These are phyloP conservation scores for Indri indri DNA, from an alignment of 2,113 vertebrate species.

Conservation along the genomic window DNA sequence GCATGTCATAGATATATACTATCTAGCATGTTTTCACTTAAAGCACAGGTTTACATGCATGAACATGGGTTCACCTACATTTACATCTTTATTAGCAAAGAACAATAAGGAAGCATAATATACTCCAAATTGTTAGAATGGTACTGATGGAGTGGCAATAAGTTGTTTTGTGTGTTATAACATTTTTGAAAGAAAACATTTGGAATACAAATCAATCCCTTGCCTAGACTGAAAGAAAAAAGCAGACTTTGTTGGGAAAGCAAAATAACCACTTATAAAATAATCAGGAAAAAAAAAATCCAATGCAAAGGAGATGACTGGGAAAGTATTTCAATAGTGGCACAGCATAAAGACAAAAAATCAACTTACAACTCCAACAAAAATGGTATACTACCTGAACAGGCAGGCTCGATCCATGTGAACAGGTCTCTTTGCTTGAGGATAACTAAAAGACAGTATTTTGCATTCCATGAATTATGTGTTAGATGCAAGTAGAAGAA, in stretches of 20 bases:
- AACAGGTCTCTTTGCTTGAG: conserved; percentile 94
- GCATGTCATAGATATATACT: background rate
- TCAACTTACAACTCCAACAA: background rate
- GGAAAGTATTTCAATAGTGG: background rate
- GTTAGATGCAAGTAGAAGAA: background rate
- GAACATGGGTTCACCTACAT: background rate
- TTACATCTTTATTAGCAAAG: background rate
- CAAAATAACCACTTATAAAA: conserved; percentile 20
- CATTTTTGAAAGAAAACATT: background rate
- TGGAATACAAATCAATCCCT: conserved; percentile 28
- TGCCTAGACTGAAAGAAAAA: background rate
- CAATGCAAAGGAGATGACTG: background rate
- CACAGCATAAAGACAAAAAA: background rate
- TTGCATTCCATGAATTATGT: conserved; percentile 8
- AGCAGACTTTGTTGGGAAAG: background rate
- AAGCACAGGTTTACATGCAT: background rate
- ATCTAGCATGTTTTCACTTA: background rate
- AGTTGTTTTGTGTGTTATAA: background rate
- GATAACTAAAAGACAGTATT: conserved; percentile 89
- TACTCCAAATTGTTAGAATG: background rate
- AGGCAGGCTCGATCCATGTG: conserved; percentile 91
- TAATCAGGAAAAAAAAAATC: background rate
- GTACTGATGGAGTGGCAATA: background rate
- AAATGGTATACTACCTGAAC: conserved; percentile 88
- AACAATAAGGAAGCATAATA: background rate